Evolutionary conservation across 35 echinoderm and acorn worm species (phyloP).

Genomic region (Patiria miniata): DNA sequence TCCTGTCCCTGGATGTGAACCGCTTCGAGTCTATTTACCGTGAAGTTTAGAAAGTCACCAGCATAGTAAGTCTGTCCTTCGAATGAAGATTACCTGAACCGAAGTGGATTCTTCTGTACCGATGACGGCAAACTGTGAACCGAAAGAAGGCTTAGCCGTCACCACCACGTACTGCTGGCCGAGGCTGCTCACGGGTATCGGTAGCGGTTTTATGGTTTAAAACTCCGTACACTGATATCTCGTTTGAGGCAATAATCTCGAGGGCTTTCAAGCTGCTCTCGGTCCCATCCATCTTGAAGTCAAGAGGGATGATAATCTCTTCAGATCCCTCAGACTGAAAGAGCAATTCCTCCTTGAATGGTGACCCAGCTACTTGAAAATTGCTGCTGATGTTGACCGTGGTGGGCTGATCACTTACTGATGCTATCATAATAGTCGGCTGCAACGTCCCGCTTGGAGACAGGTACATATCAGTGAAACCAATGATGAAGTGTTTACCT

Average conservation of each 20-base stretch:
- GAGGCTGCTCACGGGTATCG: conserved; percentile 55
- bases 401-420: conserved; percentile 64
- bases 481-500: conserved; percentile 43
- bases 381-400: conserved; percentile 60
- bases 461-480: conserved; percentile 10
- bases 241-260: conserved; percentile 37
- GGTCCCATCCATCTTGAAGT: conserved; percentile 18
- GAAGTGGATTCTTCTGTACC: conserved; percentile 44
- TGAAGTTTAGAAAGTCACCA: conserved; percentile 47
- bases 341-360: conserved; percentile 25
- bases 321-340: conserved; percentile 32
- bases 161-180: conserved; percentile 40
- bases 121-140: conserved; percentile 41
- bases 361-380: conserved; percentile 24
- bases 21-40: conserved; percentile 33
- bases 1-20: conserved; percentile 43
- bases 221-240: conserved; percentile 63
- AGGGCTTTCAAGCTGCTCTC: conserved; percentile 55
- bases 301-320: neutral
- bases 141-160: neutral
- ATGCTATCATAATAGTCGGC: conserved; percentile 44
- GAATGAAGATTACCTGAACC: conserved; percentile 38
- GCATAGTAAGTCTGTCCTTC: conserved; percentile 33
- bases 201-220: conserved; percentile 31
- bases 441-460: neutral